Base-by-base conservation (phyloP, 1,140 invertebrate genomes). In the Telenomus remus region DNA sequence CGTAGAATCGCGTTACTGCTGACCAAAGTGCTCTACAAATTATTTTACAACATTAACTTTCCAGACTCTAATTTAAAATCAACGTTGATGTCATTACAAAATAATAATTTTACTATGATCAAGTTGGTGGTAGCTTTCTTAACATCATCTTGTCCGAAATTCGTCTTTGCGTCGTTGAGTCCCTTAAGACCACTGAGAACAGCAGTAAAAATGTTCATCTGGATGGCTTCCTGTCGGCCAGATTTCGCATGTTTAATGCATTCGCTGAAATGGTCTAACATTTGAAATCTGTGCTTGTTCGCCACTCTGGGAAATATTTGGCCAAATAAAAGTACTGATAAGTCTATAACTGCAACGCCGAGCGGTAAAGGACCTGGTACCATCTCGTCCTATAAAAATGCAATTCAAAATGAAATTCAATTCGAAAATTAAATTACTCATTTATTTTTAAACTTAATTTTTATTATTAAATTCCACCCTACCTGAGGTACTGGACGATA, bases 121-220 rank as follows among this genome's bases (percentile, higher is more conserved):
- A 98, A 89, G 83, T 92, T 92, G 0, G 94, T 94, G 11, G 95
- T 94, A 33, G 94, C 92, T 87, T 93, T 96, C 79, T 95, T 94
- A 0, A 98, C 95, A 80, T 97, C 95, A 71, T 97, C 96, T 78
- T 96, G 94, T 0, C 95, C 96, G 47, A 98, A 90, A 16, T 91
- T 92, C 6, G 92, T 92, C 89, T 98, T 98, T 13, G 92, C 91
- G 74, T 98, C 97, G 4, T 95, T 94, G 1, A 98, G 86, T 15
- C 93, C 93, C 85, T 97, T 96, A 34, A 99, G 87, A 6, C 96
- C 96, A 80, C 95, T 93, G 14, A 99, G 87, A 2, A 99, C 87
- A 6, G 97, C 96, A 11, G 97, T 96, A 82, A 99, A 98, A 48
- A 99, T 95, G 86, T 99, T 99, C 87, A 98, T 95, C 84, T 98